Base-by-base conservation (phyloP, 2,113 vertebrate species). In the Paramisgurnus dabryanus region DNA sequence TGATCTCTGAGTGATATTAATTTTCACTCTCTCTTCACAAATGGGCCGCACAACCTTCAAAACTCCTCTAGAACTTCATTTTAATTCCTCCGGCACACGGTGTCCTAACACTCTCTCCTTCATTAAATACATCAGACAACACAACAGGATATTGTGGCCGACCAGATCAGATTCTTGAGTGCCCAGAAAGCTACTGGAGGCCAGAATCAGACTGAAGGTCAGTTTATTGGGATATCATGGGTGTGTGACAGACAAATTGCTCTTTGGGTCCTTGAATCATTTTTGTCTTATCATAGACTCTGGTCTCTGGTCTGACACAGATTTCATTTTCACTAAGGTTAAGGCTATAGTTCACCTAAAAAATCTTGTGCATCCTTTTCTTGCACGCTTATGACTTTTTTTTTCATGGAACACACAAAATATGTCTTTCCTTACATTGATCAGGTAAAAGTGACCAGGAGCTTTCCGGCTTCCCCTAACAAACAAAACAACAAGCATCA, bases 1-100 rank as follows among this genome's bases (percentile, higher is more conserved):
- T 72, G 47, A 58, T 72, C 68, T 39, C 17, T 10, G 17, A 49
- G 39, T 57, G 49, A 67, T 43, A 57, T 80, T 74, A 12, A 60
- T 74, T 74, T 67, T 74, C 40, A 60, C 65, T 74, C 50, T 49
- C 40, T 10, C 40, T 10, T 67, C 6, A 10, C 43, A n/a, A 75
- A 60, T 34, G 34, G 43, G 22, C 18, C 43, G n/a, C 18, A 43
- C 79, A 75, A 67, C 79, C 78, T 79, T 74, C 70, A 75, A 60
- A 67, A 60, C 63, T 80, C 70, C 64, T 70, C 49, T 57, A 73
- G 50, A 80, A 60, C 50, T 74, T 74, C 79, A 80, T 80, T 80
- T 60, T 75, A 65, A 80, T 80, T 80, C 70, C 41, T 40, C 9
- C 50, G 41, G 45, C 79, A 75, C n/a, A 13, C 64, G 3, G 22